A percentile compares a stretch with the other conserved stretches of the same genome.
These are phyloP conservation scores for Pituophis catenifer DNA, from an alignment of 2,113 vertebrate genomes.

Conservation along the genomic window DNA sequence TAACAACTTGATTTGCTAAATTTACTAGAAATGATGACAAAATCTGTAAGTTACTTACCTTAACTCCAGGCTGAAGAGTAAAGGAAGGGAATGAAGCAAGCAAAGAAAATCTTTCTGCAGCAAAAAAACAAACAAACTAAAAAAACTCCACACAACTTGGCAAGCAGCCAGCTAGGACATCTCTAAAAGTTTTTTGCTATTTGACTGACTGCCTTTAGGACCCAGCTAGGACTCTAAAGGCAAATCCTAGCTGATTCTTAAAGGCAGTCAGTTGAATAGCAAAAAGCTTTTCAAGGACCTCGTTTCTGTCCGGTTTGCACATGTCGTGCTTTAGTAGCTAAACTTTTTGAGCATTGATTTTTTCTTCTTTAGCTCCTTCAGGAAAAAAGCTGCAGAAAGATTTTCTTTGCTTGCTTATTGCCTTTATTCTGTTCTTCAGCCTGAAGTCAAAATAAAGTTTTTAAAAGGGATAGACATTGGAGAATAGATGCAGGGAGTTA, in stretches of 20 bases:
- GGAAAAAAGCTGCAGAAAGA: not conserved
- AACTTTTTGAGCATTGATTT: not conserved
- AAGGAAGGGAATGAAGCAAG: not conserved
- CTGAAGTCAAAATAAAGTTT: not conserved
- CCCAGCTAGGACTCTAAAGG: not conserved
- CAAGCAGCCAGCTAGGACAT: not conserved
- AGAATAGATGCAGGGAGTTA: not conserved
- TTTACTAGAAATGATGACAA: not conserved
- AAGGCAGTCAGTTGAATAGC: not conserved
- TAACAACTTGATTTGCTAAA: not conserved
- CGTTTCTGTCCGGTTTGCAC: not conserved
- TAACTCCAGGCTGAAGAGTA: not conserved
- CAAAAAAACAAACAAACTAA: not conserved
- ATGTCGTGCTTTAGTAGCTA: not conserved
- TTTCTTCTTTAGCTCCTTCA: not conserved
- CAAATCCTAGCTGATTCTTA: not conserved
- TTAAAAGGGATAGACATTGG: not conserved
- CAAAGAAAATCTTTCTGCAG: not conserved
- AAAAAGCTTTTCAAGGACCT: not conserved
- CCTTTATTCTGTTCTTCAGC: not conserved
- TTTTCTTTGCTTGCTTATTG: not conserved
- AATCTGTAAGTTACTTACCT: not conserved
- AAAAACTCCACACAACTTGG: not conserved
- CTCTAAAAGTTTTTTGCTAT: not conserved
- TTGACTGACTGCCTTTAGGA: not conserved